phyloP scores from a whole-genome alignment of 2,888 invertebrate genomes.

The Terebella lapidaria region DNA sequence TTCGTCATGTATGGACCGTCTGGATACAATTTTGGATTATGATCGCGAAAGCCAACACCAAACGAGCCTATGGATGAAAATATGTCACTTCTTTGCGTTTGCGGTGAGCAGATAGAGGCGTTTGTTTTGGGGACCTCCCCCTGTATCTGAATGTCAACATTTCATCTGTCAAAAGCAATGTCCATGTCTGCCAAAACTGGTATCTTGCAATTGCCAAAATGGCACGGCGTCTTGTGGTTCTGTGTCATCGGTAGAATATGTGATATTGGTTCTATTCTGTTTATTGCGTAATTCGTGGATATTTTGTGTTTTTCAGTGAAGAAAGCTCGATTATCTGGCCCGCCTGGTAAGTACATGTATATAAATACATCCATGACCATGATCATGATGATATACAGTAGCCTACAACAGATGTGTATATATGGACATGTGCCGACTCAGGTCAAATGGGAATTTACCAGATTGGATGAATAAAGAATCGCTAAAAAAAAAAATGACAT shows the following conservation, averaged over 20 bases:
- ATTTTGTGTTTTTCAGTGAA: conserved; percentile 72
- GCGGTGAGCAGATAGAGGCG: conserved; percentile 18
- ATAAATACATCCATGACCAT: neutral
- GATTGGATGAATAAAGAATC: neutral
- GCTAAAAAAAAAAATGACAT: too few relatives aligned
- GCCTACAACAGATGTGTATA: too few relatives aligned
- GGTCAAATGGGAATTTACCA: neutral
- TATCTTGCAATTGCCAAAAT: neutral
- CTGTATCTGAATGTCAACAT: neutral
- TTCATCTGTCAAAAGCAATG: conserved; percentile 1
- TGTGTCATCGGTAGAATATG: too few relatives aligned
- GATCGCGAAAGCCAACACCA: too few relatives aligned
- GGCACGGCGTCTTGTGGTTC: too few relatives aligned
- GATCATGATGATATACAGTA: neutral
- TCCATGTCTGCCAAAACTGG: neutral
- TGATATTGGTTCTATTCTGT: too few relatives aligned
- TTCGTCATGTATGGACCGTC: neutral
- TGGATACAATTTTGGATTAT: neutral
- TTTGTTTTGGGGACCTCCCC: conserved; percentile 5
- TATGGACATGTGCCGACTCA: conserved; percentile 1
- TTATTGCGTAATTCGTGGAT: too few relatives aligned
- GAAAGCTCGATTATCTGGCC: conserved; percentile 80
- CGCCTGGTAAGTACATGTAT: conserved; percentile 66
- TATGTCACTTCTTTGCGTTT: conserved; percentile 22
- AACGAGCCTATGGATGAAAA: conserved; percentile 1